Evolutionary conservation across 2,113 vertebrate genomes (phyloP), one percentile per base, ranked within the genome.

Genomic region (Etheostoma spectabile): DNA sequence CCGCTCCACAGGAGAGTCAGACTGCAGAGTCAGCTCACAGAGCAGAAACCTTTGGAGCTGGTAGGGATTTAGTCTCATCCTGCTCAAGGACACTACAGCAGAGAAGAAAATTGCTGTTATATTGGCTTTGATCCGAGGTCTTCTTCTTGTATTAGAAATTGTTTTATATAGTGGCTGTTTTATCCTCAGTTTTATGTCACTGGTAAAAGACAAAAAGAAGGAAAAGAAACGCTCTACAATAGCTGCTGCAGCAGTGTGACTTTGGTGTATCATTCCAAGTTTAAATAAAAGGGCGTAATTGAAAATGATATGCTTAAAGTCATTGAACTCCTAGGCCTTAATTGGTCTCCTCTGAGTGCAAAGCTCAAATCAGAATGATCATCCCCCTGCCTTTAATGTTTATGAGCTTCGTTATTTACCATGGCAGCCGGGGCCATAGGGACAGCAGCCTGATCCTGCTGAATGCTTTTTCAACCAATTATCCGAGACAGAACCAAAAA

Each of bases 301-400:
- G 46, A 67, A 83, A 89, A 79, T 61, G 64, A 64, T 70, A 61
- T 65, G 63, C 67, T 75, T 80, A 38, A 88, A 82, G 79, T 80
- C 62, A 62, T 80, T 79, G 38, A 73, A 84, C 56, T 77, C 33
- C 5, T 3, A 15, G 55, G 56, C 48, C 68, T 74, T 85, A 82
- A 91, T 88, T 84, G 78, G 85, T 85, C 72, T 81, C 64, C 84
- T 83, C 79, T 80, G 76, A 85, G 89, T 82, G 66, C 72, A 68
- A 56, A 80, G 77, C 82, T 89, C n/a, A 88, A 86, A 87, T 92
- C 77, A 79, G 82, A 61, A 80, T 53, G 77, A 91, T 92, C 84
- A 89, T 88, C 84, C 73, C 30, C 33, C 72, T 81, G 83, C 67
- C 84, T 89, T 91, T 86, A 83, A 92, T 83, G 89, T 92, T 90